Conservation (phyloP, 2,113 vertebrate species). For the Pseudonaja textilis region DNA sequence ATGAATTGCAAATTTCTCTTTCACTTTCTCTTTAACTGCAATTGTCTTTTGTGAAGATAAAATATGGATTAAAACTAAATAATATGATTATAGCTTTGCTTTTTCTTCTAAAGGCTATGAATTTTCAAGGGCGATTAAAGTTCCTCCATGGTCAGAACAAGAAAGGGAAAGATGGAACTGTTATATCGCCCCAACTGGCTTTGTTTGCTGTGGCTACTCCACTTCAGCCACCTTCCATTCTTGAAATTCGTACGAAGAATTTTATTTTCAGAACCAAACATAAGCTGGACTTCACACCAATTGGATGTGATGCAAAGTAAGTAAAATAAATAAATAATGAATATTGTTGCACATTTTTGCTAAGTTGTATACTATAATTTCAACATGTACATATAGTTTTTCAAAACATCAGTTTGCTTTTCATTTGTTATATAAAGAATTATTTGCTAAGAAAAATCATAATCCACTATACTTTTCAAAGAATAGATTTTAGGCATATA, state of each 20-base stretch:
- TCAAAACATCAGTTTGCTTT: too few relatives aligned
- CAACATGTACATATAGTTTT: background rate
- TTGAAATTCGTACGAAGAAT: constrained; percentile 85
- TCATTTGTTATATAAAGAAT: background rate
- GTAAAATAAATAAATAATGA: constrained; percentile 22
- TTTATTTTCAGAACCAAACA: constrained; percentile 86
- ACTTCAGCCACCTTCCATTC: constrained; percentile 80
- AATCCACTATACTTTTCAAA: background rate
- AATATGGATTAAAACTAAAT: background rate
- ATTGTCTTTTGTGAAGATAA: background rate
- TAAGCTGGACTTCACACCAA: constrained; percentile 85
- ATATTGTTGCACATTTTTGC: background rate
- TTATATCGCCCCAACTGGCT: constrained; percentile 77
- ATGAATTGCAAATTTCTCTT: background rate
- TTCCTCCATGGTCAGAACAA: constrained; percentile 85
- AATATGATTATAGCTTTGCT: background rate
- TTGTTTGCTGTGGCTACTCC: constrained; percentile 83
- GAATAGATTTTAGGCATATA: background rate
- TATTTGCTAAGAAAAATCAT: background rate
- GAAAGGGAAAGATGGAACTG: constrained; percentile 75
- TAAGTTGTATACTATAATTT: background rate
- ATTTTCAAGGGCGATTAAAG: constrained; percentile 83
- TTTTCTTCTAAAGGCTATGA: constrained; percentile 75
- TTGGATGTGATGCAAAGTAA: constrained; percentile 81
- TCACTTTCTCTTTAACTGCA: background rate